Evolutionary conservation across 1,140 invertebrate genomes (phyloP).

Genomic region (Pygmarrhopalites habei): DNA sequence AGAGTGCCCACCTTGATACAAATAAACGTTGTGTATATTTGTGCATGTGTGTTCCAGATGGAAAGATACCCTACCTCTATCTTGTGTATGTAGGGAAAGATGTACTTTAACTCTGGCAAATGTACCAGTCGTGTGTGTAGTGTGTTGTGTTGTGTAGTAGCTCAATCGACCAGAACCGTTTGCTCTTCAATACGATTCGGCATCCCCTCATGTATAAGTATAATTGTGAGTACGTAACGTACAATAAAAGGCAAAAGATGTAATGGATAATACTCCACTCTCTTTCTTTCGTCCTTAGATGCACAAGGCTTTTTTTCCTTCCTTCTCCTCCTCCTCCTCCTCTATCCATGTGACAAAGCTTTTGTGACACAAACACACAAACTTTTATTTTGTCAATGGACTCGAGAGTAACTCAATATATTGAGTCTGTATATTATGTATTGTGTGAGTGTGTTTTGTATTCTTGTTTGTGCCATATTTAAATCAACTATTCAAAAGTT

Average conservation of each 20-base stretch:
- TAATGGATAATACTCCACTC: background rate
- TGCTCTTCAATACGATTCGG: background rate
- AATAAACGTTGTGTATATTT: too few relatives aligned
- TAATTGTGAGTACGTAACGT: background rate
- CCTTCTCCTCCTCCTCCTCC: too few relatives aligned
- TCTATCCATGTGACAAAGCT: too few relatives aligned
- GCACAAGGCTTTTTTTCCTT: background rate
- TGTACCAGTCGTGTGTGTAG: too few relatives aligned
- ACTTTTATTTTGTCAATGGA: background rate
- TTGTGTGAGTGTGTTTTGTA: background rate
- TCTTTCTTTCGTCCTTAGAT: background rate
- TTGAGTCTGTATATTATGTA: background rate
- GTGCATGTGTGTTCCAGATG: too few relatives aligned
- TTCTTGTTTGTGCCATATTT: background rate
- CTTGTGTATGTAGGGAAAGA: too few relatives aligned
- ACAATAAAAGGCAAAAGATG: background rate
- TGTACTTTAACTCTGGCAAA: too few relatives aligned
- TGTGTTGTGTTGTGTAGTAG: too few relatives aligned
- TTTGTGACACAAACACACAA: too few relatives aligned
- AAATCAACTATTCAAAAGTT: background rate
- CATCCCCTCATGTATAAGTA: background rate
- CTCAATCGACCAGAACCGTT: background rate
- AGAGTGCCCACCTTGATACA: too few relatives aligned
- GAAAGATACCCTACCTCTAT: too few relatives aligned
- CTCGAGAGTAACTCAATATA: background rate